Percentiles rank a stretch among this genome's conserved stretches.
phyloP scores from a whole-genome alignment of 2,888 invertebrate genomes.

The Pseudanteris insignis region DNA sequence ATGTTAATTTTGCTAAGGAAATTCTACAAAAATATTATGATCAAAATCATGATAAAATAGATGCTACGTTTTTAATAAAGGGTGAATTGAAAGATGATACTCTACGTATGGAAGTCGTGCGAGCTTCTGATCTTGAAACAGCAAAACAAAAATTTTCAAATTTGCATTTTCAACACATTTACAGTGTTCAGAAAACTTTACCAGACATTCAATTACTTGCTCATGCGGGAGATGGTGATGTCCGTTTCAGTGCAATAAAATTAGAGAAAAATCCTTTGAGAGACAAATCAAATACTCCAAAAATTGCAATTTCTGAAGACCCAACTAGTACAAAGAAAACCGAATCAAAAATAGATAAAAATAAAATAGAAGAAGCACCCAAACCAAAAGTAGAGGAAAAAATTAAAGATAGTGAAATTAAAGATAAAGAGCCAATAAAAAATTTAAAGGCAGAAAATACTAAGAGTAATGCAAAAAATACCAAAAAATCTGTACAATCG shows the following conservation, averaged over 20 bases:
- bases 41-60: slow-evolving; percentile 48
- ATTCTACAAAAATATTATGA: slow-evolving; percentile 60
- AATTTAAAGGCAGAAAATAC: slow-evolving; percentile 12
- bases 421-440: slow-evolving; percentile 7
- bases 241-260: slow-evolving; percentile 57
- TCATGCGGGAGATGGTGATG: slow-evolving; percentile 52
- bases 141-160: slow-evolving; percentile 58
- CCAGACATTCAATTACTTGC: slow-evolving; percentile 55
- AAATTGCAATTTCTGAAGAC: slow-evolving; percentile 15
- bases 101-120: slow-evolving; percentile 62
- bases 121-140: slow-evolving; percentile 53
- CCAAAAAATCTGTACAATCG: slow-evolving; percentile 51
- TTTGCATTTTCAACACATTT: slow-evolving; percentile 65
- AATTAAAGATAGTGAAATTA: slow-evolving; percentile 7
- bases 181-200: slow-evolving; percentile 64
- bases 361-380: slow-evolving; percentile 7
- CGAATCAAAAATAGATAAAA: slow-evolving; percentile 19
- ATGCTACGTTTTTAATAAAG: slow-evolving; percentile 60
- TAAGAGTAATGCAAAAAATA: slow-evolving; percentile 7
- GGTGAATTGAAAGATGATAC: slow-evolving; percentile 57
- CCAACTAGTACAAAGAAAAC: slow-evolving; percentile 3
- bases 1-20: slow-evolving; percentile 66
- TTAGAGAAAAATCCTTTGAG: slow-evolving; percentile 44
- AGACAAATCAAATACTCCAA: slow-evolving; percentile 8
- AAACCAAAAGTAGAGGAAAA: slow-evolving; percentile 21